Evolutionary conservation across 53 echinoderm and acorn worm genomes (phyloP).

Genomic region (Actinopyga echinites): DNA sequence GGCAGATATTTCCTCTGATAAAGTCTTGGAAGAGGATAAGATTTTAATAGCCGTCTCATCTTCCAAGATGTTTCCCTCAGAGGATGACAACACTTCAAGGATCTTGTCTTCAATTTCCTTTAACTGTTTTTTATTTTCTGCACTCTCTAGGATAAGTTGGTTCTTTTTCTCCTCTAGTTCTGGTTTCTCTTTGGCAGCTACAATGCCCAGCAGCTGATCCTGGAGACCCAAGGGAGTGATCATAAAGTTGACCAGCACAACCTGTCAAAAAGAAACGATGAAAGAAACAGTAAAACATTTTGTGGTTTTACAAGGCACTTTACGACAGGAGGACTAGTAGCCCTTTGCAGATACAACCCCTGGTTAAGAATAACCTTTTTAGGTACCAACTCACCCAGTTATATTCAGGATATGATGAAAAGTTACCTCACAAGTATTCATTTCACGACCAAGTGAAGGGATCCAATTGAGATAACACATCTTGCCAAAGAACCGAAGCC

Average conservation of each 20-base stretch:
- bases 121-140: slow-evolving; percentile 92
- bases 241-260: slow-evolving; percentile 97
- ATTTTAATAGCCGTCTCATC: slow-evolving; percentile 97
- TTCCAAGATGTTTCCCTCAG: slow-evolving; percentile 96
- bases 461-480: too few relatives aligned
- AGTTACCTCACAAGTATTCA: too few relatives aligned
- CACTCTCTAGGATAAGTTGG: slow-evolving; percentile 94
- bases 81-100: slow-evolving; percentile 86
- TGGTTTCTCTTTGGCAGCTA: slow-evolving; percentile 97
- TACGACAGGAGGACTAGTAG: too few relatives aligned
- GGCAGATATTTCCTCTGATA: slow-evolving; percentile 94
- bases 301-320: too few relatives aligned
- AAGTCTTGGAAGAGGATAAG: slow-evolving; percentile 89
- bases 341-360: too few relatives aligned
- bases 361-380: too few relatives aligned
- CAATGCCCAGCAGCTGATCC: slow-evolving; percentile 96
- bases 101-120: slow-evolving; percentile 99
- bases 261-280: slow-evolving; percentile 45
- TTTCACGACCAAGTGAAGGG: too few relatives aligned
- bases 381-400: too few relatives aligned
- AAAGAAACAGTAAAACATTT: too few relatives aligned
- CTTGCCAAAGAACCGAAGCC: too few relatives aligned
- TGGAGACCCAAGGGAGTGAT: slow-evolving; percentile 99
- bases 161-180: slow-evolving; percentile 99
- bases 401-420: too few relatives aligned